These are phyloP conservation scores for Ips nitidus DNA, from an alignment of 1,140 invertebrate genomes.

Conservation along the genomic window DNA sequence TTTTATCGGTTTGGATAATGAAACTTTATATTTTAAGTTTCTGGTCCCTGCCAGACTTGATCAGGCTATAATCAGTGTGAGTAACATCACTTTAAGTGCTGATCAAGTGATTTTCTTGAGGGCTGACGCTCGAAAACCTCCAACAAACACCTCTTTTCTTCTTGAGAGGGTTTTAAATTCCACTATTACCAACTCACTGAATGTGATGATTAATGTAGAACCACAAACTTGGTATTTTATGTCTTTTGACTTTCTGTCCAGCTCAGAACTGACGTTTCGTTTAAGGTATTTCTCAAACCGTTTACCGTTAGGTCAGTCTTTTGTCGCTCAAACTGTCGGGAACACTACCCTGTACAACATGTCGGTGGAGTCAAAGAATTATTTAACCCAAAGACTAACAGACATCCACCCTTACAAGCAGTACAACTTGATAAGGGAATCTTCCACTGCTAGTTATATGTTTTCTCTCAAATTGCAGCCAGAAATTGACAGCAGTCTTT, in stretches of 20 bases:
- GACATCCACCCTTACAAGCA: constrained; percentile 40
- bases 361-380: constrained; percentile 28
- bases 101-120: constrained; percentile 46
- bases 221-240: constrained; percentile 60
- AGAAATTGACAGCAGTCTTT: constrained; percentile 55
- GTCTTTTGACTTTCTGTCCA: constrained; percentile 47
- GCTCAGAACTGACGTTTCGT: constrained; percentile 26
- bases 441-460: constrained; percentile 68
- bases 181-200: constrained; percentile 39
- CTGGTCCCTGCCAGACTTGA: constrained; percentile 49
- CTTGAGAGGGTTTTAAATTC: constrained; percentile 40
- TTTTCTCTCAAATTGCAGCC: constrained; percentile 69
- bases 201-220: constrained; percentile 57
- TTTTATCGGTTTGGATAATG: constrained; percentile 17
- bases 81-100: constrained; percentile 23
- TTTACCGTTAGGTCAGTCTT: constrained; percentile 2
- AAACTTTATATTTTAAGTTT: constrained; percentile 51
- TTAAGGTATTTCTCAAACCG: constrained; percentile 30
- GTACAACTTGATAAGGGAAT: constrained; percentile 62
- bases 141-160: constrained; percentile 50
- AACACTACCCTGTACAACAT: constrained; percentile 33
- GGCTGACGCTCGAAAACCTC: constrained; percentile 53
- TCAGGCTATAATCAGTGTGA: constrained; percentile 18
- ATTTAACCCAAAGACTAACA: constrained; percentile 33
- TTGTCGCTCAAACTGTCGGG: constrained; percentile 10